Conservation (phyloP, 1,140 invertebrate genomes). For the Dendroctonus ponderosae region DNA sequence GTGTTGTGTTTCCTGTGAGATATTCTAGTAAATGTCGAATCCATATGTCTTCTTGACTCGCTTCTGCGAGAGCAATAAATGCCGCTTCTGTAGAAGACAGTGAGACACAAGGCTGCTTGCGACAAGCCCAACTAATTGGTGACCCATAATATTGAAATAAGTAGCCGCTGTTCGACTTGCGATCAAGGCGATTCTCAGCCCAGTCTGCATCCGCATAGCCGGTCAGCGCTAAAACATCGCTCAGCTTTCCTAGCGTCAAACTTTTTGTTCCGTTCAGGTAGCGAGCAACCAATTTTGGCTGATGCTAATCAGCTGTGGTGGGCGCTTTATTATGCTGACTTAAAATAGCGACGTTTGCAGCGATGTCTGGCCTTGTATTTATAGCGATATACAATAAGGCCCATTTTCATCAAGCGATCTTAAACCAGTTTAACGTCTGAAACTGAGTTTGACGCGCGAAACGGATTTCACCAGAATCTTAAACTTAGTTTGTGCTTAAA, state of each 20-base stretch:
- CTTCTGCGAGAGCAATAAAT: slow-evolving; percentile 44
- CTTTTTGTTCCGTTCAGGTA: slow-evolving; percentile 3
- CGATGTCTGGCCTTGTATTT: too few relatives aligned
- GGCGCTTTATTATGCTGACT: slow-evolving; percentile 3
- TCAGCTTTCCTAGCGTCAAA: slow-evolving; percentile 1
- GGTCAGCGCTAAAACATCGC: not conserved
- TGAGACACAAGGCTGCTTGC: slow-evolving; percentile 46
- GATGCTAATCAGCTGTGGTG: not conserved
- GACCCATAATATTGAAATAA: slow-evolving; percentile 39
- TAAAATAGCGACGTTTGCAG: too few relatives aligned
- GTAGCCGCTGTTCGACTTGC: slow-evolving; percentile 48
- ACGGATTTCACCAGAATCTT: too few relatives aligned
- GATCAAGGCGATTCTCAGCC: slow-evolving; percentile 34
- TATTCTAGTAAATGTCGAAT: slow-evolving; percentile 6
- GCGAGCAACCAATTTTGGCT: not conserved
- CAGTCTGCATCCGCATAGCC: slow-evolving; percentile 45
- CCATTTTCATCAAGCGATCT: too few relatives aligned
- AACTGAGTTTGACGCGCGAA: too few relatives aligned
- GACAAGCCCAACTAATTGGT: slow-evolving; percentile 41
- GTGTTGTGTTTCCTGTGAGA: not conserved
- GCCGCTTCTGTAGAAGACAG: slow-evolving; percentile 49
- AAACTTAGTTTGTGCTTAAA: too few relatives aligned
- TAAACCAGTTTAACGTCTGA: too few relatives aligned
- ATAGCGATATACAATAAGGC: slow-evolving; percentile 1
- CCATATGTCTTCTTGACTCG: slow-evolving; percentile 34